phyloP scores from a whole-genome alignment of 2,888 invertebrate genomes.

The Drosophila parthenogenetica region DNA sequence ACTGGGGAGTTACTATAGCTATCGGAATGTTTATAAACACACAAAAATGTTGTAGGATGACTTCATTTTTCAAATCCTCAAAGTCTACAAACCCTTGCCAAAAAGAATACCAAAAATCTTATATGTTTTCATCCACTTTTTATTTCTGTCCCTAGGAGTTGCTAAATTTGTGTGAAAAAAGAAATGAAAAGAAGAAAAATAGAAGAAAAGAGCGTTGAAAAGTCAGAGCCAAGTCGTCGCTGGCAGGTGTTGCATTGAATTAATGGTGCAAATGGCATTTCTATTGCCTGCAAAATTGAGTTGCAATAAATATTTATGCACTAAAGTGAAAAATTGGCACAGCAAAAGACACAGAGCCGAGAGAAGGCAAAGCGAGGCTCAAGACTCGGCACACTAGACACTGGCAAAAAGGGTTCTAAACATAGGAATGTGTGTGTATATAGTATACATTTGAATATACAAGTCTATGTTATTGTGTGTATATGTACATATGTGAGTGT shows the following conservation, averaged over 20 bases:
- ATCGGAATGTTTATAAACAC: slow-evolving; percentile 75
- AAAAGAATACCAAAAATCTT: slow-evolving; percentile 3
- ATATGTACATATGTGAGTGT: slow-evolving; percentile 5
- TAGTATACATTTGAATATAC: background rate
- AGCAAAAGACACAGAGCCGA: slow-evolving; percentile 60
- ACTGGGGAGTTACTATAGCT: slow-evolving; percentile 46
- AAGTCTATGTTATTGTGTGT: background rate
- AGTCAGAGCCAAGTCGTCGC: slow-evolving; percentile 73
- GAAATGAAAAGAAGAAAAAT: background rate
- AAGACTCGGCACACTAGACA: background rate
- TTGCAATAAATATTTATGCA: slow-evolving; percentile 80
- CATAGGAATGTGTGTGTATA: slow-evolving; percentile 6
- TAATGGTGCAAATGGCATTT: slow-evolving; percentile 81
- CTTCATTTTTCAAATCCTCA: slow-evolving; percentile 75
- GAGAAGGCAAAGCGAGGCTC: slow-evolving; percentile 23
- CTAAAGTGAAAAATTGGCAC: slow-evolving; percentile 78
- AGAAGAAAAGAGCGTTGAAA: slow-evolving; percentile 17
- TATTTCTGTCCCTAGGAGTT: slow-evolving; percentile 2
- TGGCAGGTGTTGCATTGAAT: slow-evolving; percentile 79
- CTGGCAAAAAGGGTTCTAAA: slow-evolving; percentile 14
- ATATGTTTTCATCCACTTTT: slow-evolving; percentile 8
- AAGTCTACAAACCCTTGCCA: slow-evolving; percentile 4
- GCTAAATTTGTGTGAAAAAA: background rate
- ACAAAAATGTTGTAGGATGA: slow-evolving; percentile 67
- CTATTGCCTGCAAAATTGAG: slow-evolving; percentile 80